Conservation (phyloP, 2,797 vertebrate genomes). For the Danio albolineatus region DNA sequence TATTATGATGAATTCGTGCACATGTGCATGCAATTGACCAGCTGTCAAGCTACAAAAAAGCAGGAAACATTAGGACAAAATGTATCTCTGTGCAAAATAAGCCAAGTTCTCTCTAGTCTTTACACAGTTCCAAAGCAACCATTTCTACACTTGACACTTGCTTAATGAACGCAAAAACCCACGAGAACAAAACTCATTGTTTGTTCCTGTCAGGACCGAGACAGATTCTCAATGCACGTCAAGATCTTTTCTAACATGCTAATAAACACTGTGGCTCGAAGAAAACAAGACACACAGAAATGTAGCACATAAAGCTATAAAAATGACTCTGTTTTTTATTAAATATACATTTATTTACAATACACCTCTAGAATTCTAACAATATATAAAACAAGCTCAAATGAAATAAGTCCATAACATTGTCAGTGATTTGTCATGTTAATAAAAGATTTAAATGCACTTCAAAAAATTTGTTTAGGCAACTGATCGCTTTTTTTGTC, state of each 20-base stretch:
- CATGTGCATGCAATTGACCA: not conserved
- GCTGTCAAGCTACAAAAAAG: not conserved
- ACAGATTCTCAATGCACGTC: conserved; percentile 33
- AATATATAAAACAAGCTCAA: conserved; percentile 84
- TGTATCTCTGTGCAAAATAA: not conserved
- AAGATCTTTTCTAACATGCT: conserved; percentile 26
- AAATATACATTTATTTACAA: conserved; percentile 90
- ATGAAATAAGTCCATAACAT: conserved; percentile 66
- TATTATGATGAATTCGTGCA: not conserved
- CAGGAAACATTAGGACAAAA: not conserved
- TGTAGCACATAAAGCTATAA: conserved; percentile 84
- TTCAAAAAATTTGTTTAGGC: conserved; percentile 56
- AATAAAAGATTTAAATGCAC: conserved; percentile 56
- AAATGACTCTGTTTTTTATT: conserved; percentile 88
- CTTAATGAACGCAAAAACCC: conserved; percentile 24
- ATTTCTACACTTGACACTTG: conserved; percentile 35
- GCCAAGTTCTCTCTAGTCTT: not conserved
- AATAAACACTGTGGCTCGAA: not conserved
- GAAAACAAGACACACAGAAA: conserved; percentile 67
- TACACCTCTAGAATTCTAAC: conserved; percentile 84
- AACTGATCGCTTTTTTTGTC: conserved; percentile 25
- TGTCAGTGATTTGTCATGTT: conserved; percentile 67
- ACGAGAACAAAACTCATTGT: conserved; percentile 17
- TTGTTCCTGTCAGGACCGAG: conserved; percentile 14
- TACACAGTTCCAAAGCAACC: not conserved